Conservation (phyloP, 2,888 invertebrate species). For the Omphaloscelis lunosa region DNA sequence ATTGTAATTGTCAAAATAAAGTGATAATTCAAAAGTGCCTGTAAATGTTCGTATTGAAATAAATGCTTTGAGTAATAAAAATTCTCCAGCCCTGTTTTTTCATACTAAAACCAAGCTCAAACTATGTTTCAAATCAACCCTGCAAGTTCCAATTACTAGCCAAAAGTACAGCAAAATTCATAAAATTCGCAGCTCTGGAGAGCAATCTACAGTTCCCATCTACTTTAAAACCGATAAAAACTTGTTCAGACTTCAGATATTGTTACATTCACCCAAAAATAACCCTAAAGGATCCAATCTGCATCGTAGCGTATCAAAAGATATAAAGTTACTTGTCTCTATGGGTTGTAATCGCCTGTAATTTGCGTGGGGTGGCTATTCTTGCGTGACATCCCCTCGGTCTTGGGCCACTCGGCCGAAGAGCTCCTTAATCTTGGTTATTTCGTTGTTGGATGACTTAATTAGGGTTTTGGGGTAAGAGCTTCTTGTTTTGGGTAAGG, state of each 20-base stretch:
- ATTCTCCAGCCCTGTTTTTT: constrained; percentile 11
- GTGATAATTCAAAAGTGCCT: no score
- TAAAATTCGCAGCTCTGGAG: constrained; percentile 16
- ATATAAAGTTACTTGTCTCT: constrained; percentile 42
- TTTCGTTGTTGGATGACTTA: constrained; percentile 51
- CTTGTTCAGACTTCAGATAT: constrained; percentile 34
- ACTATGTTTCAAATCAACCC: constrained; percentile 17
- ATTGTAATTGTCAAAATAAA: no score
- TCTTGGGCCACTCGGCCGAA: constrained; percentile 44
- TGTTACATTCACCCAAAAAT: constrained; percentile 30
- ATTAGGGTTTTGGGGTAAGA: constrained; percentile 51
- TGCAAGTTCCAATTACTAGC: constrained; percentile 6
- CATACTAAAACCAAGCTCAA: constrained; percentile 12
- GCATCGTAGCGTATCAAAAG: constrained; percentile 57
- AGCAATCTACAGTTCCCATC: constrained; percentile 13
- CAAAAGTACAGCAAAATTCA: constrained; percentile 12
- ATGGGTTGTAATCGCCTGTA: constrained; percentile 56
- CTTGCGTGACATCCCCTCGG: constrained; percentile 57
- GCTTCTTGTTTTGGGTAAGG: constrained; percentile 13
- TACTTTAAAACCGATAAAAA: constrained; percentile 25
- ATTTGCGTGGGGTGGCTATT: constrained; percentile 55
- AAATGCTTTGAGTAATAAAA: no score
- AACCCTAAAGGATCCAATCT: constrained; percentile 43
- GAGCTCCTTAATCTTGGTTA: constrained; percentile 59
- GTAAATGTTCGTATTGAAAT: no score